Evolutionary conservation across 2,113 vertebrate genomes (phyloP).

Genomic region (Ovis canadensis): DNA sequence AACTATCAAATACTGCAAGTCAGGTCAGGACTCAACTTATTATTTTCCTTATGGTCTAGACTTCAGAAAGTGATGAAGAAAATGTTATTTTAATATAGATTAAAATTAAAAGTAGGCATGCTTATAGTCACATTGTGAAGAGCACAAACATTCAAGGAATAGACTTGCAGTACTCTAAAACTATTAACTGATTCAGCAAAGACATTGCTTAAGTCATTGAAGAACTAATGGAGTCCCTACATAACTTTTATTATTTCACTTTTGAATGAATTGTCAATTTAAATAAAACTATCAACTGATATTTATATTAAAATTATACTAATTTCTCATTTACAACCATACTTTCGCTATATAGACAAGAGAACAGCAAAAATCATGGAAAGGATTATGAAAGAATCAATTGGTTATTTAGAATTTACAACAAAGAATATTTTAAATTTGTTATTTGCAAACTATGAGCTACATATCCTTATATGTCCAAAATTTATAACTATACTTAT

Average conservation of each 20-base stretch:
- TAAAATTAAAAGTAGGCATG: background rate
- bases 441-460: background rate
- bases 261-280: background rate
- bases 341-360: background rate
- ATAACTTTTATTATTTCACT: background rate
- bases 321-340: background rate
- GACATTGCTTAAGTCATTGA: background rate
- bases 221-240: background rate
- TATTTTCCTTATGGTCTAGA: background rate
- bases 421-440: background rate
- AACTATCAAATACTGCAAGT: background rate
- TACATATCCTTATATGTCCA: background rate
- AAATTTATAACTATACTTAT: background rate
- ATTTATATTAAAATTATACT: background rate
- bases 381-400: background rate
- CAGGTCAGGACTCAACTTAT: background rate
- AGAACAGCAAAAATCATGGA: background rate
- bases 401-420: background rate
- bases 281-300: conserved; percentile 6
- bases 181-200: background rate
- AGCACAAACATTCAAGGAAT: background rate
- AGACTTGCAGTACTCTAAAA: background rate
- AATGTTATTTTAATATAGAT: background rate
- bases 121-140: background rate
- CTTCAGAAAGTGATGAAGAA: background rate